Conservation (phyloP, 2,888 invertebrate genomes). For the Pantelozetes paolii region DNA sequence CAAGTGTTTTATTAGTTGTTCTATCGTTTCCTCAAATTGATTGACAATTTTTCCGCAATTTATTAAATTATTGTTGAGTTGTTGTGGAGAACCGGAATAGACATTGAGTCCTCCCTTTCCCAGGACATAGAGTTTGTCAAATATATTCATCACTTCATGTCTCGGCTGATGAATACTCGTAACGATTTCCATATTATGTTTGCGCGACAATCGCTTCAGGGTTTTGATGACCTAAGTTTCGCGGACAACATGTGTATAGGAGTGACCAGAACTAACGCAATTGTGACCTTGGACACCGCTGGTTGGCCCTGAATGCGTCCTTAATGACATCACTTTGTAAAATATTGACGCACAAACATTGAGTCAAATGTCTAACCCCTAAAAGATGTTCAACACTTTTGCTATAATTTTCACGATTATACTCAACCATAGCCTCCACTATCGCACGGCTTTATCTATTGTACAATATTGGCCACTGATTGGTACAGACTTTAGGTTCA, state of each 20-base stretch:
- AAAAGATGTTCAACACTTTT: slow-evolving; percentile 51
- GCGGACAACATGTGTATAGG: too few species aligned
- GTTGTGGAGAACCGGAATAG: neutral
- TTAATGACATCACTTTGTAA: slow-evolving; percentile 55
- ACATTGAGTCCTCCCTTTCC: neutral
- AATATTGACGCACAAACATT: slow-evolving; percentile 54
- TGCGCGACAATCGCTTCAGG: neutral
- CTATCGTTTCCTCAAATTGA: too few species aligned
- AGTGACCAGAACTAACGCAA: too few species aligned
- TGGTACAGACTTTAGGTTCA: too few species aligned
- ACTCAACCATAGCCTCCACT: slow-evolving; percentile 52
- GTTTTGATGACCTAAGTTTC: neutral
- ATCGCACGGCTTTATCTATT: too few species aligned
- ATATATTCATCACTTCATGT: neutral
- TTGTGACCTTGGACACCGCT: too few species aligned
- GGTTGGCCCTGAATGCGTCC: too few species aligned
- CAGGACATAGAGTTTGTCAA: neutral
- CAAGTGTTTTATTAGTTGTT: too few species aligned
- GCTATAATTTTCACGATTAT: slow-evolving; percentile 51
- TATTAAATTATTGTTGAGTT: neutral
- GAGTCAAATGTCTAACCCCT: slow-evolving; percentile 52
- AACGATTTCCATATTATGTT: neutral
- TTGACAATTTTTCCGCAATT: too few species aligned
- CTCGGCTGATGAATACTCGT: slow-evolving; percentile 18
- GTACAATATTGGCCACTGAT: too few species aligned